Conservation (phyloP, 2,797 vertebrate genomes). For the Aratinga solstitialis region DNA sequence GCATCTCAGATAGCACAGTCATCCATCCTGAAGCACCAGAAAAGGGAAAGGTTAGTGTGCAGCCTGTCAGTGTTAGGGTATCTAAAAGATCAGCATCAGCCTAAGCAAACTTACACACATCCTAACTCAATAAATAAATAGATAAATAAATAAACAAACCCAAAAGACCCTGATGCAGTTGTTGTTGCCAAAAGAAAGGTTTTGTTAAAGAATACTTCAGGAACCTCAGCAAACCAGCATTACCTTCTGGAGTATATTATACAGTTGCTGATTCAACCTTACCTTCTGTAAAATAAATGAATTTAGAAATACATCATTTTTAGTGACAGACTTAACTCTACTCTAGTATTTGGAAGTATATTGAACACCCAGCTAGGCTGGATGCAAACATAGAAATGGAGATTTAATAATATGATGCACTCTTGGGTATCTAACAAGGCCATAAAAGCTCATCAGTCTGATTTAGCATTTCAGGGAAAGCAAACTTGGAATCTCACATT, state of each 20-base stretch:
- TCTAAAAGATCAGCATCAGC: not conserved
- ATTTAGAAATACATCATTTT: not conserved
- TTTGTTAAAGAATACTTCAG: not conserved
- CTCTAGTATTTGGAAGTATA: not conserved
- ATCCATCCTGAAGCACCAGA: not conserved
- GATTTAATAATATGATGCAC: not conserved
- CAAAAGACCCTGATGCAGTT: not conserved
- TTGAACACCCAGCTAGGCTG: not conserved
- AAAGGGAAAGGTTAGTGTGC: not conserved
- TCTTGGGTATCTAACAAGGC: not conserved
- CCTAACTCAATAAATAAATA: not conserved
- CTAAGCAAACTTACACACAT: not conserved
- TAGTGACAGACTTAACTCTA: not conserved
- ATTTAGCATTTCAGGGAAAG: not conserved
- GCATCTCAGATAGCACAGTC: not conserved
- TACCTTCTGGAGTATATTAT: not conserved
- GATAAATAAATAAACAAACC: too few relatives aligned
- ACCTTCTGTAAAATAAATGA: not conserved
- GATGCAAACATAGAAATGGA: not conserved
- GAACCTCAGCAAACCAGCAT: not conserved
- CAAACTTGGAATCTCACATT: not conserved
- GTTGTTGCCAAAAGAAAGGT: not conserved
- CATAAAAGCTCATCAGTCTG: not conserved
- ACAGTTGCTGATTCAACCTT: not conserved
- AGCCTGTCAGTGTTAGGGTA: not conserved